These are phyloP conservation scores for Drosophila anomelani DNA, from an alignment of 2,888 invertebrate species.

Conservation along the genomic window DNA sequence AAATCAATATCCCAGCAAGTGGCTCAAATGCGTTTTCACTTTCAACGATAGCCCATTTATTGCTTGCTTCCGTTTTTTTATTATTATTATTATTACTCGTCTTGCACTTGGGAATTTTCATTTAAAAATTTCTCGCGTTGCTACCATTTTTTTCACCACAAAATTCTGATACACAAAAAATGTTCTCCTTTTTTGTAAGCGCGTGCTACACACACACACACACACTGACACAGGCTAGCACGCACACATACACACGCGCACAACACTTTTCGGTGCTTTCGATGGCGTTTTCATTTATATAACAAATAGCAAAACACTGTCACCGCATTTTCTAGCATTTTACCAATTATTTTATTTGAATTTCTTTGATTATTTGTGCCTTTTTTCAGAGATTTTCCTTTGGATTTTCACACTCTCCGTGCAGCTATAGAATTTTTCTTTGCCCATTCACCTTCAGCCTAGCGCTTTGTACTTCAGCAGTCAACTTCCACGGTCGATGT, in stretches of 20 bases:
- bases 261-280: constrained; percentile 65
- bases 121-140: constrained; percentile 14
- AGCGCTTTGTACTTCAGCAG: constrained; percentile 78
- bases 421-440: constrained; percentile 32
- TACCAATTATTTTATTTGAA: constrained; percentile 22
- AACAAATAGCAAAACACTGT: constrained; percentile 50
- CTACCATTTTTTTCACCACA: constrained; percentile 39
- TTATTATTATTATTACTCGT: not conserved
- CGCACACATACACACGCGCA: constrained; percentile 51
- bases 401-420: constrained; percentile 34
- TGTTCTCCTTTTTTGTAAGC: constrained; percentile 64
- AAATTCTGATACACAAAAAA: constrained; percentile 77
- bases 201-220: constrained; percentile 58
- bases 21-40: constrained; percentile 71
- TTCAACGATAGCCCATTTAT: constrained; percentile 46
- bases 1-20: constrained; percentile 68
- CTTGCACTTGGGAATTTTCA: constrained; percentile 17
- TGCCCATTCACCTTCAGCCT: constrained; percentile 75
- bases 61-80: constrained; percentile 9
- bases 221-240: constrained; percentile 17
- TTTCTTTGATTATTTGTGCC: constrained; percentile 12
- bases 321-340: constrained; percentile 25
- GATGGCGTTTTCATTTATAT: constrained; percentile 66
- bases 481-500: constrained; percentile 84
- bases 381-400: constrained; percentile 23